Evolutionary conservation across 2,888 invertebrate species (phyloP).

Genomic region (Campoplex nolae): DNA sequence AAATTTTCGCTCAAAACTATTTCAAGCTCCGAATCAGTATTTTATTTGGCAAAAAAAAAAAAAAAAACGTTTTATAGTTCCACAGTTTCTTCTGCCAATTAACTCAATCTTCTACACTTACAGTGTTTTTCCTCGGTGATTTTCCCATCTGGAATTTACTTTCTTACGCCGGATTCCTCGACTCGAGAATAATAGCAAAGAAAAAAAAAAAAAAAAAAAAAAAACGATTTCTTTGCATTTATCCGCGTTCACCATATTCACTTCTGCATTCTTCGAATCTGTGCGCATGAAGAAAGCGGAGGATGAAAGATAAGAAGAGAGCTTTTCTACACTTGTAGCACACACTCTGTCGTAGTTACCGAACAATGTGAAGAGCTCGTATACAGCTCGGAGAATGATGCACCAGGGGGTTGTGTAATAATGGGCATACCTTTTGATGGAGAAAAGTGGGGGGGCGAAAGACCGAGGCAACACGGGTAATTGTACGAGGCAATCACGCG

Average conservation of each 20-base stretch:
- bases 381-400: background rate
- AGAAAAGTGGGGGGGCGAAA: slow-evolving; percentile 34
- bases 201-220: background rate
- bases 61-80: background rate
- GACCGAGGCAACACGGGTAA: slow-evolving; percentile 72
- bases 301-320: background rate
- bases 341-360: slow-evolving; percentile 12
- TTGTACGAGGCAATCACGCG: slow-evolving; percentile 79
- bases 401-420: slow-evolving; percentile 32
- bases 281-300: background rate
- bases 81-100: background rate
- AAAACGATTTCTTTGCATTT: background rate
- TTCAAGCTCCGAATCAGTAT: background rate
- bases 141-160: background rate
- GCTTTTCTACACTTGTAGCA: background rate
- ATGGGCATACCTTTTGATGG: slow-evolving; percentile 18
- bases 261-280: slow-evolving; percentile 31
- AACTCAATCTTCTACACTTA: background rate
- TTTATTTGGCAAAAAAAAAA: background rate
- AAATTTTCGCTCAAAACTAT: background rate
- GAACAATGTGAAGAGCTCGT: slow-evolving; percentile 36
- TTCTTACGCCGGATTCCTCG: background rate
- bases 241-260: background rate
- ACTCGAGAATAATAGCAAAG: background rate
- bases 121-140: background rate